These are phyloP conservation scores for Drosophila saltans DNA, from an alignment of 1,140 invertebrate genomes.

Conservation along the genomic window DNA sequence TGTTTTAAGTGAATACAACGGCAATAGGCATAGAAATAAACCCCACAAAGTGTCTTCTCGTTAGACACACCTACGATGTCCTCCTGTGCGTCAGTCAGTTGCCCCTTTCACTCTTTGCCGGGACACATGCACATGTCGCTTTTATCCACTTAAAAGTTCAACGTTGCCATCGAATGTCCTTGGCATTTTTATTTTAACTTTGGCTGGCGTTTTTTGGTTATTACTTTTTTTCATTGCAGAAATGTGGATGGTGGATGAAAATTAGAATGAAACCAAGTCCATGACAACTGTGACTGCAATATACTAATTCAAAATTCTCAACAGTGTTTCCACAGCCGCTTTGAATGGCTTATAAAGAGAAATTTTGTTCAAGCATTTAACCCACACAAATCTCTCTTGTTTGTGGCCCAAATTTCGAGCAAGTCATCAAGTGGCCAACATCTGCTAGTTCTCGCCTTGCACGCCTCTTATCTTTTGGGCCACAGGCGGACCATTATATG, in stretches of 20 bases:
- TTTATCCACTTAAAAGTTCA: slow-evolving; percentile 18
- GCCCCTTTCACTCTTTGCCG: not conserved
- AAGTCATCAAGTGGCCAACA: slow-evolving; percentile 22
- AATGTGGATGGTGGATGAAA: not conserved
- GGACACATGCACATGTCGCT: slow-evolving; percentile 8
- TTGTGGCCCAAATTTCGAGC: slow-evolving; percentile 12
- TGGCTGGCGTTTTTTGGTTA: slow-evolving; percentile 15
- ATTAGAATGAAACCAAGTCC: not conserved
- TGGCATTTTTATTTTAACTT: slow-evolving; percentile 22
- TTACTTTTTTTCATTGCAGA: slow-evolving; percentile 1
- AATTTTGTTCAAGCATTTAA: slow-evolving; percentile 21
- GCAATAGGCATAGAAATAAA: not conserved
- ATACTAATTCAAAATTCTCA: slow-evolving; percentile 14
- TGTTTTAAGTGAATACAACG: not conserved
- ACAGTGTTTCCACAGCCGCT: slow-evolving; percentile 4
- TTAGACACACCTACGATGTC: not conserved
- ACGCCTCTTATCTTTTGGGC: slow-evolving; percentile 2
- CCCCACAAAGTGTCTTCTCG: slow-evolving; percentile 10
- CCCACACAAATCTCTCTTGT: slow-evolving; percentile 15
- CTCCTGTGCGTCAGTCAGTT: too few relatives aligned
- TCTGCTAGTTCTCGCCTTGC: slow-evolving; percentile 1
- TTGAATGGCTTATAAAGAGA: slow-evolving; percentile 15
- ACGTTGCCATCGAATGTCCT: slow-evolving; percentile 10
- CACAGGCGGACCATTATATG: slow-evolving; percentile 8
- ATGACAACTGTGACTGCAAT: slow-evolving; percentile 23